These are phyloP conservation scores for Anguilla pacifica DNA, from an alignment of 2,797 vertebrate genomes.

Conservation along the genomic window DNA sequence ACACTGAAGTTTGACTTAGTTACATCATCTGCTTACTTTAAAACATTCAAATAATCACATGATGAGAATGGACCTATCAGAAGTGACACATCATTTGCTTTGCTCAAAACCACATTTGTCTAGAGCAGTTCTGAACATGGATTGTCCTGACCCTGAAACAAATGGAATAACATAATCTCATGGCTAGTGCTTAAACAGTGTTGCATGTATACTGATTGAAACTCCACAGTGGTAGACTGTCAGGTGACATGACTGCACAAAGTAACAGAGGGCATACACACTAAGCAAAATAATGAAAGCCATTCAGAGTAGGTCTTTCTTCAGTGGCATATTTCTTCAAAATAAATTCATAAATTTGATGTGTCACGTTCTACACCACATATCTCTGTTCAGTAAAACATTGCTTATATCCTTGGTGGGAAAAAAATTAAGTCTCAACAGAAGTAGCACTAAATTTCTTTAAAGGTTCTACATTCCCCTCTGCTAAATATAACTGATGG, in stretches of 20 bases:
- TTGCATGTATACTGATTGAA: not conserved
- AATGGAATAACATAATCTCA: not conserved
- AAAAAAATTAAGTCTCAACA: no score
- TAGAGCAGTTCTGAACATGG: not conserved
- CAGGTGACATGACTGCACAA: not conserved
- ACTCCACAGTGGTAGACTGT: not conserved
- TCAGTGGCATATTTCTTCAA: no score
- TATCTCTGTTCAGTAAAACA: no score
- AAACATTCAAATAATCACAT: not conserved
- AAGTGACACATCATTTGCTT: not conserved
- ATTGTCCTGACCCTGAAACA: not conserved
- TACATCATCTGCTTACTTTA: not conserved
- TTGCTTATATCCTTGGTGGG: no score
- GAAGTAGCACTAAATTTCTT: not conserved
- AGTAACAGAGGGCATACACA: not conserved
- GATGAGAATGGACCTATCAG: not conserved
- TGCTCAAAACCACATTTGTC: no score
- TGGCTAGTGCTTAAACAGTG: not conserved
- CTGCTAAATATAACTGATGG: not conserved
- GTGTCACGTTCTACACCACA: no score
- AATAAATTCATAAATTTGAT: no score
- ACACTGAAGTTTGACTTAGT: not conserved
- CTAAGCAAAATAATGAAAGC: not conserved
- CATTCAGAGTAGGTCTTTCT: no score
- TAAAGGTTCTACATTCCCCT: not conserved